Percentiles rank a stretch among this genome's conserved stretches.
These are phyloP conservation scores for Apis dorsata DNA, from an alignment of 1,140 invertebrate genomes.

Conservation along the genomic window DNA sequence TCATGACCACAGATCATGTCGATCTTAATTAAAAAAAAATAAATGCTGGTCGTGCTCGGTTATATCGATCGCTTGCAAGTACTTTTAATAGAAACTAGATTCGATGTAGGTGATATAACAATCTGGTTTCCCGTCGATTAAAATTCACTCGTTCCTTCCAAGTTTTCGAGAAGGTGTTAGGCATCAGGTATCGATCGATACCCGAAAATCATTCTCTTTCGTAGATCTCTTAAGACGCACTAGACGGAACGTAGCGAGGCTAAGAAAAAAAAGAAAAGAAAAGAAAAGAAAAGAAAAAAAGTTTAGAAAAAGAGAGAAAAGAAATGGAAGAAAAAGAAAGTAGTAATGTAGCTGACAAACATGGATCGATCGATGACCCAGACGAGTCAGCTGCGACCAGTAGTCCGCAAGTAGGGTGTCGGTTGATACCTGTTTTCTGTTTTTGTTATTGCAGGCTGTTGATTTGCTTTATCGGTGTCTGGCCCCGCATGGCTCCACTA, in stretches of 20 bases:
- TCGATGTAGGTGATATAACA: background rate
- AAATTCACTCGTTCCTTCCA: constrained; percentile 12
- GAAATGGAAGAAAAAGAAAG: constrained; percentile 16
- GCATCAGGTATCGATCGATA: constrained; percentile 32
- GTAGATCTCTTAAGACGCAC: constrained; percentile 44
- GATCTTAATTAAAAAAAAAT: no score
- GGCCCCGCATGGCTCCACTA: constrained; percentile 80
- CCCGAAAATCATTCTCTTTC: constrained; percentile 16
- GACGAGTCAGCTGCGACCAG: constrained; percentile 44
- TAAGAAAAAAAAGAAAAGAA: background rate
- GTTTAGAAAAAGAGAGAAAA: background rate
- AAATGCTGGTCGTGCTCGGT: background rate
- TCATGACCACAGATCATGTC: background rate
- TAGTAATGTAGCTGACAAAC: constrained; percentile 42
- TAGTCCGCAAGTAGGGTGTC: constrained; percentile 67
- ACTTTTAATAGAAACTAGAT: background rate
- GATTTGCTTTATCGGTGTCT: constrained; percentile 81
- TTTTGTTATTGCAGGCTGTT: constrained; percentile 81
- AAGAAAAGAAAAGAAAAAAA: background rate
- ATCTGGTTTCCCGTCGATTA: background rate
- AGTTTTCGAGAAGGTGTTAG: background rate
- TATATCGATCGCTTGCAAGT: background rate
- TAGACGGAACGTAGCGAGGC: constrained; percentile 13
- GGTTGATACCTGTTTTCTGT: constrained; percentile 79
- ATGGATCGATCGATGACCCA: constrained; percentile 56